Evolutionary conservation across 2,888 invertebrate genomes (phyloP).

Genomic region (Tenthredo amoena): DNA sequence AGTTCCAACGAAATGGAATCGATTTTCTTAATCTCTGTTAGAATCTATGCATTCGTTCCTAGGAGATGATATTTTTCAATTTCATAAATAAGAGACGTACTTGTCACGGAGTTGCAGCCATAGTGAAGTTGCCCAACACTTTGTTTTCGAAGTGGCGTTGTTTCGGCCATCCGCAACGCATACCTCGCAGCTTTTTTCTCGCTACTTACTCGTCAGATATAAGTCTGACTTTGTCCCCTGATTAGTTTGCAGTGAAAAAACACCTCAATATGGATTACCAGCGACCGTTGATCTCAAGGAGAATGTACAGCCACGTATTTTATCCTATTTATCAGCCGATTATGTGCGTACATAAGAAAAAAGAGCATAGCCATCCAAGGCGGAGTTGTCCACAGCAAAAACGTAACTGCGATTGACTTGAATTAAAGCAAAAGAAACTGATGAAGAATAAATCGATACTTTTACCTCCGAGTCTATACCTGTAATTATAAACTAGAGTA

Average conservation of each 20-base stretch:
- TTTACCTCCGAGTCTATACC: not conserved
- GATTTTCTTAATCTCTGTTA: not conserved
- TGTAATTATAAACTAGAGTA: not conserved
- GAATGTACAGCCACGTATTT: constrained; percentile 23
- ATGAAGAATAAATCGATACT: not conserved
- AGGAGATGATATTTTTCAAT: not conserved
- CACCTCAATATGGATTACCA: constrained; percentile 16
- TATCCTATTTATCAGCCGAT: not conserved
- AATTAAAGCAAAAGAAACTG: not conserved
- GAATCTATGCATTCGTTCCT: not conserved
- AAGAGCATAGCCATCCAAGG: not conserved
- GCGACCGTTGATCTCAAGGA: constrained; percentile 21
- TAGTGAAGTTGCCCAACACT: not conserved
- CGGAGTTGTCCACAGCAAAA: not conserved
- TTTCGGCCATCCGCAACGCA: not conserved
- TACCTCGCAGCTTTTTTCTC: not conserved
- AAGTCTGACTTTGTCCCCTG: not conserved
- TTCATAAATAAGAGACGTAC: not conserved
- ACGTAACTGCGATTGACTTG: not conserved
- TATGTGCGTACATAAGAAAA: not conserved
- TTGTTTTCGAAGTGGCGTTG: not conserved
- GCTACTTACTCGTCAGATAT: not conserved
- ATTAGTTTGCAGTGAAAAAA: not conserved
- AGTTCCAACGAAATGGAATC: not conserved
- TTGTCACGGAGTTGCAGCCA: not conserved